A percentile compares a stretch with the other conserved stretches of the same genome.
Conservation (phyloP, 2,797 vertebrate species). For the Crotalus adamanteus region DNA sequence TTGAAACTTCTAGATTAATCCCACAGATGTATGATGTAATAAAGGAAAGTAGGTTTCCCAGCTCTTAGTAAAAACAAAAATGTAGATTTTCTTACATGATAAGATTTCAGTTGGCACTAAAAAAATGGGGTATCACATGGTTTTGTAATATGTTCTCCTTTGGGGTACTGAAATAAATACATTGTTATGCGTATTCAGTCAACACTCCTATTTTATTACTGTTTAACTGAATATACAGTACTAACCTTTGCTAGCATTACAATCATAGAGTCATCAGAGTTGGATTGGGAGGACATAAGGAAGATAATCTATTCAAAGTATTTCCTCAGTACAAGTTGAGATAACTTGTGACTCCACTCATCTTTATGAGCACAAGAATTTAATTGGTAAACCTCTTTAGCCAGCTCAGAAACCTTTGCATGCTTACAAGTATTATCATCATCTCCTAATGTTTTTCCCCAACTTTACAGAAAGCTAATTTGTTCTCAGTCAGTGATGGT, state of each 20-base stretch:
- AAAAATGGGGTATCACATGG: neutral
- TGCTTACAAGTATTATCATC: neutral
- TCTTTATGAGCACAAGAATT: neutral
- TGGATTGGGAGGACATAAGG: neutral
- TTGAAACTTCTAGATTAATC: constrained; percentile 28
- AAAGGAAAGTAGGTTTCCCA: constrained; percentile 34
- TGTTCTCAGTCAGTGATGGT: neutral
- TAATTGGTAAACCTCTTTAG: neutral
- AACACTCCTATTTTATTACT: neutral
- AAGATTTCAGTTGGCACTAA: neutral
- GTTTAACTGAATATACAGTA: constrained; percentile 25
- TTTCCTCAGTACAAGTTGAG: neutral
- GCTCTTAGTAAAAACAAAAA: neutral
- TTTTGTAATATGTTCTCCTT: neutral
- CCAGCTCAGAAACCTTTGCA: neutral
- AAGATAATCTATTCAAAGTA: neutral
- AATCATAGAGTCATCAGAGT: neutral
- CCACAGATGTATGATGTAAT: constrained; percentile 30
- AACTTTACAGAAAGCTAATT: neutral
- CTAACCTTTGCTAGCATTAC: neutral
- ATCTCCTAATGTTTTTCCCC: neutral
- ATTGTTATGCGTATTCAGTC: neutral
- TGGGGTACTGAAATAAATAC: neutral
- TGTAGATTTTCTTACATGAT: neutral
- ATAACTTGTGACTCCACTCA: neutral